Base-by-base conservation (phyloP, 2,113 vertebrate genomes). In the Serinus canaria region DNA sequence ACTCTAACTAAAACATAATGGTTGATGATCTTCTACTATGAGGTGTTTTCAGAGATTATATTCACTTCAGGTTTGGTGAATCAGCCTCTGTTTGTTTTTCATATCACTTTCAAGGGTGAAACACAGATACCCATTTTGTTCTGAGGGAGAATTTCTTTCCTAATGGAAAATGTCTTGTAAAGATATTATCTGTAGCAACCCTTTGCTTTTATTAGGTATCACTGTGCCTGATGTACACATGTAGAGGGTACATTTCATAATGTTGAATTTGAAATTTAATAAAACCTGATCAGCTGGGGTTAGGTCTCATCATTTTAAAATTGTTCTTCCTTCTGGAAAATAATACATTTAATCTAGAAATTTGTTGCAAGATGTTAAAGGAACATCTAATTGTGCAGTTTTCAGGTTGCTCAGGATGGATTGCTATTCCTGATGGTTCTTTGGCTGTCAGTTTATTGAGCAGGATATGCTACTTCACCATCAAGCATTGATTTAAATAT, bases 151-250 rank as follows among this genome's bases (percentile, higher is more conserved):
- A 91, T 62, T 85, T 83, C 74, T 44, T 89, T 85, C 33, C 75
- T 79, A 92, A 92, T 73, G 37, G 46, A 95, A 91, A 95, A 79
- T 43, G 25, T 62, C 84, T 80, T 73, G 49, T 62, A 76, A 72
- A 91, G 89, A 87, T 82, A 84, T 2, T 50, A 92, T 87, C 91
- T 87, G 14, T 23, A 81, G 52, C 44, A 90, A 76, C 37, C 31
- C 33, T 83, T 88, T 2, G 5, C 50, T 91, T 90, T 84, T 87
- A 79, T 64, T 60, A 89, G 49, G 23, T 76, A 95, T 67, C 56
- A 55, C 43, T 82, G 46, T 69, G 70, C n/a, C 62, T 27, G 13
- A 84, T 60, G 62, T 58, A 81, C 66, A 75, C 49, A 46, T 13
- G 14, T 30, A 64, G 23, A 76, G 31, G 37, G 85, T 24, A 69